Conservation (phyloP, 2,797 vertebrate species). For the Philypnodon macrostomus region DNA sequence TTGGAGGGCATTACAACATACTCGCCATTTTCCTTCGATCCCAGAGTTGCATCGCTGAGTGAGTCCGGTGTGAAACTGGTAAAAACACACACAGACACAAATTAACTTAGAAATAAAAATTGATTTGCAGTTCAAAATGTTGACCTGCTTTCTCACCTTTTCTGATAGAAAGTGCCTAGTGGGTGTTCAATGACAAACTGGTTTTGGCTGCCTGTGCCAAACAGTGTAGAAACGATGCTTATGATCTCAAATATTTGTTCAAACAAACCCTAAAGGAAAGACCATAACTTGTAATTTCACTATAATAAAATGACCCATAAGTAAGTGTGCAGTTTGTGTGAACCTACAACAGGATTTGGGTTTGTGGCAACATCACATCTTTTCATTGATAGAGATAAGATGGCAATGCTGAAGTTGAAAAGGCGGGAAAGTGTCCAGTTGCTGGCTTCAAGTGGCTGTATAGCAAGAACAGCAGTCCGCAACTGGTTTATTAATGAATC, state of each 20-base stretch:
- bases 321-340: background rate
- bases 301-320: too few relatives aligned
- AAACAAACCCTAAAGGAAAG: conserved; percentile 53
- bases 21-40: conserved; percentile 33
- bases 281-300: too few relatives aligned
- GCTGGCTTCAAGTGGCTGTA: too few relatives aligned
- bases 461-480: too few relatives aligned
- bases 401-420: conserved; percentile 51
- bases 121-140: too few relatives aligned
- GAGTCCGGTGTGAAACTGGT: too few relatives aligned
- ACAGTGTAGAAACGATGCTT: conserved; percentile 3
- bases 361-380: conserved; percentile 44
- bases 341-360: conserved; percentile 36
- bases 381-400: conserved; percentile 43
- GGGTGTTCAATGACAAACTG: conserved; percentile 17
- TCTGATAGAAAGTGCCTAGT: conserved; percentile 58
- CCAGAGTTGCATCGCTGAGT: conserved; percentile 37
- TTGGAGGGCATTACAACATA: conserved; percentile 52
- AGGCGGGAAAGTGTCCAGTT: conserved; percentile 13
- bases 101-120: too few relatives aligned
- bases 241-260: conserved; percentile 45
- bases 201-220: fast-evolving
- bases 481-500: too few relatives aligned
- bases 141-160: conserved; percentile 42
- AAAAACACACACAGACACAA: too few relatives aligned